phyloP scores from a whole-genome alignment of 2,113 vertebrate species.

The Lepus americanus region DNA sequence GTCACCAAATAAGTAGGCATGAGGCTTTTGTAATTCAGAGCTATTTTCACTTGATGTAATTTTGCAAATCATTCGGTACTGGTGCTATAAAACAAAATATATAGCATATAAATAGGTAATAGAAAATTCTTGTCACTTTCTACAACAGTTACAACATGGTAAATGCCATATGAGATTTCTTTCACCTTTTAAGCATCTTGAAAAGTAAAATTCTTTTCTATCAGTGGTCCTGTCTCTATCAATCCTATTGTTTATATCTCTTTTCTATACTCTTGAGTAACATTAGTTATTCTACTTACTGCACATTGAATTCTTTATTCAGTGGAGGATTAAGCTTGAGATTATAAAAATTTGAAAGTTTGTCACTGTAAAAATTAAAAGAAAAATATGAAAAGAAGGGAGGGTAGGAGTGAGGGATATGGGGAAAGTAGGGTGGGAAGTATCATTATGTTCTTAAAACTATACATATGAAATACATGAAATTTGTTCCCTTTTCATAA shows the following conservation, averaged over 20 bases:
- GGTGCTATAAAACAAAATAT: slow-evolving; percentile 60
- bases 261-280: no score
- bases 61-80: slow-evolving; percentile 68
- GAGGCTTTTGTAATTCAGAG: slow-evolving; percentile 68
- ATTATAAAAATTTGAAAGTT: no score
- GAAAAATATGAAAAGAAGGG: no score
- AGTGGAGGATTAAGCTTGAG: no score
- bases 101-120: slow-evolving; percentile 66
- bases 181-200: slow-evolving; percentile 54
- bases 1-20: slow-evolving; percentile 70
- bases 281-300: no score
- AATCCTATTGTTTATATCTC: neutral
- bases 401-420: no score
- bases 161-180: slow-evolving; percentile 28
- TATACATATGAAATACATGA: no score
- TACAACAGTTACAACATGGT: neutral
- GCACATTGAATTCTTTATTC: no score
- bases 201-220: slow-evolving; percentile 32
- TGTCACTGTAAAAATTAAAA: no score
- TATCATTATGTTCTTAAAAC: no score
- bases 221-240: slow-evolving; percentile 11
- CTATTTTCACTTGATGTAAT: slow-evolving; percentile 71
- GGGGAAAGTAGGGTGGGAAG: no score
- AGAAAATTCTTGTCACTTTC: slow-evolving; percentile 37
- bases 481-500: no score